phyloP scores from a whole-genome alignment of 2,888 invertebrate genomes.

The Cheilosia urbana region DNA sequence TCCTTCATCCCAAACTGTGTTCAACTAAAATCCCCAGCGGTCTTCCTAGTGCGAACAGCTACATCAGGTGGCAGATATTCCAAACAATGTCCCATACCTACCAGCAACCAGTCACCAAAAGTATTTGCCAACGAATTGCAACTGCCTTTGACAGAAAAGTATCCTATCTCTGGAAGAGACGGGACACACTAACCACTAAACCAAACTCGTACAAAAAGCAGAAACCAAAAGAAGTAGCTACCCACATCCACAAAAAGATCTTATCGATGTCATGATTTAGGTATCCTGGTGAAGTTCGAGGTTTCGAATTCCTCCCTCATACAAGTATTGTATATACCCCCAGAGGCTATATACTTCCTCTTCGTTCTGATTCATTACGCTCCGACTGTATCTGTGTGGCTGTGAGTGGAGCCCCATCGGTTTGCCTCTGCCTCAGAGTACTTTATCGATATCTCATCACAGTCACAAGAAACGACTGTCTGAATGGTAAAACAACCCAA shows the following conservation, averaged over 20 bases:
- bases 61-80: conserved; percentile 44
- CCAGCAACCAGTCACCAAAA: conserved; percentile 27
- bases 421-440: conserved; percentile 53
- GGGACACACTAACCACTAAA: conserved; percentile 5
- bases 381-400: neutral
- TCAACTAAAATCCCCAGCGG: conserved; percentile 14
- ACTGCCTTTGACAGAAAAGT: conserved; percentile 70
- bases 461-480: conserved; percentile 46
- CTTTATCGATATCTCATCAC: conserved; percentile 73
- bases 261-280: conserved; percentile 74
- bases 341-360: conserved; percentile 16
- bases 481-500: neutral
- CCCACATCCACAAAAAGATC: conserved; percentile 63
- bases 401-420: conserved; percentile 13
- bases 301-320: conserved; percentile 34
- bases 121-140: conserved; percentile 51
- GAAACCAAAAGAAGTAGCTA: conserved; percentile 25
- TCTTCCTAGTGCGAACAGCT: neutral
- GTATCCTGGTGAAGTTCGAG: conserved; percentile 68
- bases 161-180: conserved; percentile 21
- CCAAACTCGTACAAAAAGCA: conserved; percentile 20
- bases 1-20: conserved; percentile 48
- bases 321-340: neutral
- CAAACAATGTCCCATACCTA: conserved; percentile 52
- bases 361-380: conserved; percentile 60